These are phyloP conservation scores for Rhinella marina DNA, from an alignment of 2,797 vertebrate species.

Conservation along the genomic window DNA sequence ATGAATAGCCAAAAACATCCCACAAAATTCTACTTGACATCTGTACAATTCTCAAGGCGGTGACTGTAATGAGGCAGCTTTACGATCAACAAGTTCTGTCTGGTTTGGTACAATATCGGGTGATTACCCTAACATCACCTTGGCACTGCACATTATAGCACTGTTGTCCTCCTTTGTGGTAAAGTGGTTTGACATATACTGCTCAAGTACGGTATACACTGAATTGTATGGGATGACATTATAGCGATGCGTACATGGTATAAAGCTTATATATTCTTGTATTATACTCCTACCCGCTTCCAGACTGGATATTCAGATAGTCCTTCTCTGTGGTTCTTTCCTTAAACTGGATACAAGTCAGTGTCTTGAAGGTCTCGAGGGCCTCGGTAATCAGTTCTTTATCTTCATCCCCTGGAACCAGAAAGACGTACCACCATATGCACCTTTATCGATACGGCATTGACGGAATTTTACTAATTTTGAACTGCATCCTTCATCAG, in stretches of 20 bases:
- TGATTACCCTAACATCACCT: background rate
- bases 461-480: background rate
- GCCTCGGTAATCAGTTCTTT: conserved; percentile 16
- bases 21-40: background rate
- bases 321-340: conserved; percentile 43
- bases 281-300: conserved; percentile 37
- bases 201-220: background rate
- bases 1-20: background rate
- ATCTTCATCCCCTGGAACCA: conserved; percentile 27
- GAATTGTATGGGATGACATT: background rate
- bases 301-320: conserved; percentile 48
- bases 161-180: background rate
- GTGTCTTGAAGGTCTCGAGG: conserved; percentile 19
- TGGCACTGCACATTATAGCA: background rate
- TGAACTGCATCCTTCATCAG: background rate
- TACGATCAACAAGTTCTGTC: background rate
- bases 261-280: background rate
- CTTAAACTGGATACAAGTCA: conserved; percentile 46
- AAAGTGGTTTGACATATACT: background rate
- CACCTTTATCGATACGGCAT: background rate
- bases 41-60: background rate
- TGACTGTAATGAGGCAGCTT: background rate
- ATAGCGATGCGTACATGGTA: no score
- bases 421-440: background rate
- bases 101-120: background rate